Conservation (phyloP, 1,140 invertebrate genomes). For the Halictus rubicundus region DNA sequence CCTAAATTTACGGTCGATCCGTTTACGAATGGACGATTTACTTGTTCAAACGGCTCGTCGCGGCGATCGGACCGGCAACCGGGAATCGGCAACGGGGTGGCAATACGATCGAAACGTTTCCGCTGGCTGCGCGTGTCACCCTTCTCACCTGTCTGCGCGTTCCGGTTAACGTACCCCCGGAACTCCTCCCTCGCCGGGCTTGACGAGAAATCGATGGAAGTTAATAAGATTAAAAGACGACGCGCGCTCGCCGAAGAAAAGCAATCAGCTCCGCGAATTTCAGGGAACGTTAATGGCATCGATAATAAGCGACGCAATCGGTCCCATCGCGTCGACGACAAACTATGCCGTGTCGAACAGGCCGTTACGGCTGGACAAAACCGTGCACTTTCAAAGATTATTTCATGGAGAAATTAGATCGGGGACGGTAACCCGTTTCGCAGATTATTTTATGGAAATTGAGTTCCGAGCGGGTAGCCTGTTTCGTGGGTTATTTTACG, state of each 20-base stretch:
- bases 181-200: neutral
- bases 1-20: neutral
- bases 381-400: no score
- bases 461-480: no score
- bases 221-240: slow-evolving; percentile 39
- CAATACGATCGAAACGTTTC: neutral
- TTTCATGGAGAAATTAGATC: neutral
- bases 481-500: no score
- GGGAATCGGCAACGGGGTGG: neutral
- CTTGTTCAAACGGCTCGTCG: slow-evolving; percentile 9
- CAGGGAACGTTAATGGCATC: slow-evolving; percentile 8
- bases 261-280: slow-evolving; percentile 23
- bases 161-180: slow-evolving; percentile 5
- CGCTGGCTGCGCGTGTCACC: neutral
- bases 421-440: no score
- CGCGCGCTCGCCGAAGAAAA: slow-evolving; percentile 3
- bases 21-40: neutral
- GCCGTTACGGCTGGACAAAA: no score
- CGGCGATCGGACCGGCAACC: neutral
- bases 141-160: slow-evolving; percentile 7
- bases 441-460: no score
- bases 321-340: neutral
- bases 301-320: slow-evolving; percentile 9
- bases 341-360: no score
- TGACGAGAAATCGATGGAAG: slow-evolving; percentile 37